Conservation (phyloP, 2,113 vertebrate species). For the Poicephalus gulielmi region DNA sequence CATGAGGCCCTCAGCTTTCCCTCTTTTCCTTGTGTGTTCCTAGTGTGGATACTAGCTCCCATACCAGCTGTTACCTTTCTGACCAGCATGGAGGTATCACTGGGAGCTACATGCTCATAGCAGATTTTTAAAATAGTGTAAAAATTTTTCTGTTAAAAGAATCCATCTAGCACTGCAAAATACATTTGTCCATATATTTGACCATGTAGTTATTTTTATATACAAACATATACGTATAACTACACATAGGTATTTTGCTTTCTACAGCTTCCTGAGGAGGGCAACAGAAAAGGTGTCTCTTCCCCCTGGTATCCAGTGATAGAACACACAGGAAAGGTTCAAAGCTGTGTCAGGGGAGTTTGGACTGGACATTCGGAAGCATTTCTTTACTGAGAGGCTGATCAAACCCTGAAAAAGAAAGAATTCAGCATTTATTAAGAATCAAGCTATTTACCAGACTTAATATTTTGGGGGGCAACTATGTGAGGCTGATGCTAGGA, state of each 20-base stretch:
- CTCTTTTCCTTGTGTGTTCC: background rate
- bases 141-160: background rate
- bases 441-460: background rate
- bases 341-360: background rate
- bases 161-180: background rate
- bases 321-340: background rate
- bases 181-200: background rate
- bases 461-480: background rate
- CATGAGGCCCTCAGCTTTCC: background rate
- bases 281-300: background rate
- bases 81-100: background rate
- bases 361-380: background rate
- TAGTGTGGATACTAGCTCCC: background rate
- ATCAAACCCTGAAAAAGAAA: background rate
- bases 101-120: background rate
- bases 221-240: background rate
- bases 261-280: background rate
- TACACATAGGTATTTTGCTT: background rate
- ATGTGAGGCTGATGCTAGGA: background rate
- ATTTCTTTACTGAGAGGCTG: background rate
- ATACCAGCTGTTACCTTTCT: background rate
- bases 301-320: background rate
- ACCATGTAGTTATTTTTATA: background rate
- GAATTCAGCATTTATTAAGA: background rate
- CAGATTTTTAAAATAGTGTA: background rate